These are phyloP conservation scores for Ptiloglossa arizonensis DNA, from an alignment of 1,140 invertebrate genomes.

Conservation along the genomic window DNA sequence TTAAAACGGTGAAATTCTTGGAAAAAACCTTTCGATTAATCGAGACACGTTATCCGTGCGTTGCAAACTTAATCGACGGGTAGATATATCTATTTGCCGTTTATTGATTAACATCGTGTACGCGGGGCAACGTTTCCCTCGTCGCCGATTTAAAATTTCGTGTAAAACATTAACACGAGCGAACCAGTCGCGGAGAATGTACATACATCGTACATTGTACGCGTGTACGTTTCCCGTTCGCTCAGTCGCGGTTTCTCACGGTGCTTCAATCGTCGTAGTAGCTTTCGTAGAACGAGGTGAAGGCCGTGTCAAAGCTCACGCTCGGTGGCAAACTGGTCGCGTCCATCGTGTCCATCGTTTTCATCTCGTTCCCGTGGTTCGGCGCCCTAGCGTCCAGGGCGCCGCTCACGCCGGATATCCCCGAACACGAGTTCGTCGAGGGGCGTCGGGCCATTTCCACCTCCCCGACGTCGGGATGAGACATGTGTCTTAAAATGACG, in stretches of 20 bases:
- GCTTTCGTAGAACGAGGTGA: slow-evolving; percentile 87
- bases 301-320: slow-evolving; percentile 86
- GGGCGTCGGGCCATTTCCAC: slow-evolving; percentile 79
- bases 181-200: background rate
- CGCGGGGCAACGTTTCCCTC: background rate
- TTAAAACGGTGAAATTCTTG: slow-evolving; percentile 11
- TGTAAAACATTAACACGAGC: slow-evolving; percentile 40
- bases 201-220: too few relatives aligned
- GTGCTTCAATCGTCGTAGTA: slow-evolving; percentile 74
- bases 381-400: slow-evolving; percentile 76
- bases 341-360: slow-evolving; percentile 77
- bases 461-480: slow-evolving; percentile 75
- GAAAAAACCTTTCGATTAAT: slow-evolving; percentile 16
- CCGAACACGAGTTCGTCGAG: slow-evolving; percentile 76
- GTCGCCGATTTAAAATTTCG: slow-evolving; percentile 8
- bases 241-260: slow-evolving; percentile 20
- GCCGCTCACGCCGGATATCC: slow-evolving; percentile 74
- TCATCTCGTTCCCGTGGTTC: slow-evolving; percentile 74
- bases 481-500: slow-evolving; percentile 78
- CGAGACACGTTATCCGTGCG: background rate
- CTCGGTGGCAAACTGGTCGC: slow-evolving; percentile 75
- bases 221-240: slow-evolving; percentile 19
- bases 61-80: slow-evolving; percentile 32
- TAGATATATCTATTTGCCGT: slow-evolving; percentile 6
- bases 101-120: background rate